These are phyloP conservation scores for Hippoglossus hippoglossus DNA, from an alignment of 2,797 vertebrate genomes.

Conservation along the genomic window DNA sequence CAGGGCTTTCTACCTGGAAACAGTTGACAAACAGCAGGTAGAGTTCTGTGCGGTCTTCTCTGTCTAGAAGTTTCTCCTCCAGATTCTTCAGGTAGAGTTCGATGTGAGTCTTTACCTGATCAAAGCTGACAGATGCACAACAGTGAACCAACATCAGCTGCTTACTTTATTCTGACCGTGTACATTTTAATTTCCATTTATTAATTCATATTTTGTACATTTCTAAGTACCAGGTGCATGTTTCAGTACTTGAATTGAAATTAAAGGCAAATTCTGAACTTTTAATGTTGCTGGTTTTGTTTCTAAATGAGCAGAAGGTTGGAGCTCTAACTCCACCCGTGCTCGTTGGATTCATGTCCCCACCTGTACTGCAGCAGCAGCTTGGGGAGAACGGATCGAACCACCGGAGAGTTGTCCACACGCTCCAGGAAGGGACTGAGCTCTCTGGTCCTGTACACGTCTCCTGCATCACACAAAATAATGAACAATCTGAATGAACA, in stretches of 20 bases:
- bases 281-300: no score
- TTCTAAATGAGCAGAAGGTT: no score
- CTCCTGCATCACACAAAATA: conserved; percentile 57
- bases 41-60: conserved; percentile 77
- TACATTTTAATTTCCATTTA: no score
- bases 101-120: conserved; percentile 80
- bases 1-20: conserved; percentile 76
- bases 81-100: conserved; percentile 77
- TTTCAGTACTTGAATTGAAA: no score
- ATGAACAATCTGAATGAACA: not conserved
- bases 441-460: conserved; percentile 79
- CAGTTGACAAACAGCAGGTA: conserved; percentile 85
- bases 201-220: no score
- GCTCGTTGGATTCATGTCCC: not conserved
- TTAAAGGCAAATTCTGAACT: no score
- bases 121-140: conserved; percentile 67
- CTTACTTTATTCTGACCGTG: no score
- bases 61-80: conserved; percentile 71
- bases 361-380: conserved; percentile 86
- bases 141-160: not conserved
- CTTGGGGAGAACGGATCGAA: conserved; percentile 84
- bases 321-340: no score
- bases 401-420: conserved; percentile 83
- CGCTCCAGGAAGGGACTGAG: conserved; percentile 85
- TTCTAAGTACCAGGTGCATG: no score